These are phyloP conservation scores for Acleris cristana DNA, from an alignment of 2,888 invertebrate species.

Conservation along the genomic window DNA sequence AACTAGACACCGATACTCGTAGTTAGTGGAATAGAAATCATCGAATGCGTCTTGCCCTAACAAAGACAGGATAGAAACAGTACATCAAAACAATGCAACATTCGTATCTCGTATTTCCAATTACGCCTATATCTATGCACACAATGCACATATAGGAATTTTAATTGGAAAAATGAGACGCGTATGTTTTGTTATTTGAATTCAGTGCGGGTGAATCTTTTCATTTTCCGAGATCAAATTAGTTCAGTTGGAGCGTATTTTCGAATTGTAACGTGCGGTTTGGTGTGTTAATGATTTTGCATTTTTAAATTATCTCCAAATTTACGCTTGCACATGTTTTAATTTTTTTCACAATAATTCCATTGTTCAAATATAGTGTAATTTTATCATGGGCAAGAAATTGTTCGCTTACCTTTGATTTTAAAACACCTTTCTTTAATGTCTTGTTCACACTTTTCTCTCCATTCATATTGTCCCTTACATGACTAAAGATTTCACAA, in stretches of 20 bases:
- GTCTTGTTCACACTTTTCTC: no score
- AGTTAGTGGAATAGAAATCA: slow-evolving; percentile 22
- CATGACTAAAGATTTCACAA: no score
- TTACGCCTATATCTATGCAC: slow-evolving; percentile 76
- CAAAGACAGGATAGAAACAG: slow-evolving; percentile 55
- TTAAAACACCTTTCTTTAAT: not conserved
- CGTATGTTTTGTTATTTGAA: slow-evolving; percentile 34
- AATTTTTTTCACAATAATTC: no score
- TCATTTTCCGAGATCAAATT: slow-evolving; percentile 20
- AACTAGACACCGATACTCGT: not conserved
- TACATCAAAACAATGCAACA: slow-evolving; percentile 62
- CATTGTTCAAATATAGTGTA: no score
- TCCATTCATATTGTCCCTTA: no score
- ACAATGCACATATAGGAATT: slow-evolving; percentile 80
- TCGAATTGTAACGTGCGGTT: not conserved
- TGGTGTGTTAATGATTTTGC: not conserved
- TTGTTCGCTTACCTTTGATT: not conserved
- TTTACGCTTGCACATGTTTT: no score
- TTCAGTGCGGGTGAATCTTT: slow-evolving; percentile 31
- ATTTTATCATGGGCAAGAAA: no score
- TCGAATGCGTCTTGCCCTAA: slow-evolving; percentile 52
- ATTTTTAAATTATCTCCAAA: no score
- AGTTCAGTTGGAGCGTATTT: slow-evolving; percentile 16
- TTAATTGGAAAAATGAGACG: slow-evolving; percentile 39
- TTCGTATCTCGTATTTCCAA: slow-evolving; percentile 75